Evolutionary conservation across 53 echinoderm and acorn worm genomes (phyloP), one percentile per base, ranked within the genome.

Genomic region (Temnopleurus reevesii): DNA sequence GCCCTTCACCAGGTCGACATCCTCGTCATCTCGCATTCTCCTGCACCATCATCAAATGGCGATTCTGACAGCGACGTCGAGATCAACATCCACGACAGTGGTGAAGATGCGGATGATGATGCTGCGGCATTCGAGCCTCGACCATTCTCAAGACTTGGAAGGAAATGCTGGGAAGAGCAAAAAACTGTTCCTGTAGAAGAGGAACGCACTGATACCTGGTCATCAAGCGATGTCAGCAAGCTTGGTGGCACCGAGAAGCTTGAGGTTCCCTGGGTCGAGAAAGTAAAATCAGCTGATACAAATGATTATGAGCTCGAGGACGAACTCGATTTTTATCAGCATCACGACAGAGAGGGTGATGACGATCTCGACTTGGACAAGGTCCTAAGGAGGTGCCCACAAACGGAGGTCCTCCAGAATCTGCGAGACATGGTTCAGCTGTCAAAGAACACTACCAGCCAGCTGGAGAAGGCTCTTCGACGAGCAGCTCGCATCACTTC

Each of bases 301-400:
- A 19, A 59, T 84, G 59, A 84, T 56, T 23, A 26, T 45, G 46
- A 63, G 24, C 46, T 63, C 26, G 46, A 86, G 0, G 64, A 86
- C 45, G 86, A 86, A 27, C 21, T 86, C 26, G 86, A 45, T 18
- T 86, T 59, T 61, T 86, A 63, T 46, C 63, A 86, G 64, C 25
- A 47, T 64, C 10, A 64, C 47, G 47, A 63, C 30, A 46, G 27
- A 19, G 64, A 86, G 31, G 65, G 64, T 12, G 65, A 86, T 45
- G 64, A 86, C 24, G 44, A 86, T 64, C 61, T 86, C n/a, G 86
- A 86, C 31, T 45, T 86, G 44, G 47, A 86, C 46, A 28, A 84
- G 43, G 41, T 84, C 84, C 43, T 84, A 21, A 19, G 59, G 59
- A 84, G 35, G 43, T 84, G 84, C 84, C 59, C 84, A 38, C 84